Conservation (phyloP, 2,888 invertebrate genomes). For the Limnephilus auricula region DNA sequence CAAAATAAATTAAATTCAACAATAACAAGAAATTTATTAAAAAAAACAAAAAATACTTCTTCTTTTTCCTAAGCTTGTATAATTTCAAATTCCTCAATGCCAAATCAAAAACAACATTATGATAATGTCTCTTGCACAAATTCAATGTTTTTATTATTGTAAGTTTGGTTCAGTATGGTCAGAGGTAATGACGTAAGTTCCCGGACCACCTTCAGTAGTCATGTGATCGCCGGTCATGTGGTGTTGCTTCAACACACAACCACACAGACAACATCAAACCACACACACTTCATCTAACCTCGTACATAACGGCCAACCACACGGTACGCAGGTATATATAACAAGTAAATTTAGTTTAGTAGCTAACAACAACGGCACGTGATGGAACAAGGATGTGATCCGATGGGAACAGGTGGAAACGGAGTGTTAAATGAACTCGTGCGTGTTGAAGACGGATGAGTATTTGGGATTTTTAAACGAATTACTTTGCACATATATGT, state of each 20-base stretch:
- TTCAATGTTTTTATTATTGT: not conserved
- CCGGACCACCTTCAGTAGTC: not conserved
- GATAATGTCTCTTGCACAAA: not conserved
- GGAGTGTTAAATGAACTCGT: not conserved
- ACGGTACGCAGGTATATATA: not conserved
- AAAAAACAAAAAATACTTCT: not conserved
- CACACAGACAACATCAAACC: too few relatives aligned
- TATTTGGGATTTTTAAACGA: not conserved
- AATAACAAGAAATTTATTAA: not conserved
- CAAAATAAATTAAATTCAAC: not conserved
- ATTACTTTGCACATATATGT: not conserved
- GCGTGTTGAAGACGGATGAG: not conserved
- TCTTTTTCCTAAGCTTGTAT: not conserved
- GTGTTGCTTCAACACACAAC: not conserved
- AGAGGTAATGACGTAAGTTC: not conserved
- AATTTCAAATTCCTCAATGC: not conserved
- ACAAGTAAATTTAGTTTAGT: not conserved
- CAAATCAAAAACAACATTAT: not conserved
- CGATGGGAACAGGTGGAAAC: not conserved
- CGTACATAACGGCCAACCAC: not conserved
- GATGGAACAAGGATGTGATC: not conserved
- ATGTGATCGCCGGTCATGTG: not conserved
- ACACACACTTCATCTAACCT: not conserved
- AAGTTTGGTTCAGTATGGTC: not conserved
- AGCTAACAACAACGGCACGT: not conserved